Evolutionary conservation across 2,888 invertebrate genomes (phyloP).

Genomic region (Noctuana brunneofusca): DNA sequence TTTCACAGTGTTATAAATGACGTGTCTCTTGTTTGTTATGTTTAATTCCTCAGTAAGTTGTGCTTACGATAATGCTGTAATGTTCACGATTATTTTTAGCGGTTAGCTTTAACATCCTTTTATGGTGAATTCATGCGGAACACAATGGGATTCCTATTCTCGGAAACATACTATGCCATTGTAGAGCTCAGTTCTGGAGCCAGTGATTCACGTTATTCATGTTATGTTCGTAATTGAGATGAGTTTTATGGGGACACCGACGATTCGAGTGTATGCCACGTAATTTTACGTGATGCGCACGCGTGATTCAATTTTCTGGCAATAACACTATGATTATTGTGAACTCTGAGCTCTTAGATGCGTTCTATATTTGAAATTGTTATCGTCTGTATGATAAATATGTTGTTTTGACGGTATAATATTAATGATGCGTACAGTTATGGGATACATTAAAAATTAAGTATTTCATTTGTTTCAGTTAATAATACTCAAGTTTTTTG

Average conservation of each 20-base stretch:
- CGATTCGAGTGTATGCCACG: constrained; percentile 22
- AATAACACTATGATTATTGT: constrained; percentile 16
- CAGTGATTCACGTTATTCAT: constrained; percentile 56
- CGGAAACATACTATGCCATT: constrained; percentile 44
- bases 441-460: too few species aligned
- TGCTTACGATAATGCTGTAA: constrained; percentile 18
- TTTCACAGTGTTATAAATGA: neutral
- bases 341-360: constrained; percentile 12
- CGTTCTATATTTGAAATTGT: constrained; percentile 12
- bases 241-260: constrained; percentile 54
- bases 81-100: constrained; percentile 38
- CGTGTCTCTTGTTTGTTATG: constrained; percentile 12
- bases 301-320: constrained; percentile 27
- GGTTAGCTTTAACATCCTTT: constrained; percentile 39
- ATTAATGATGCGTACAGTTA: neutral
- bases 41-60: neutral
- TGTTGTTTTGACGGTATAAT: neutral
- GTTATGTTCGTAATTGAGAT: constrained; percentile 58
- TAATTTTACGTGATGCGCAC: constrained; percentile 24
- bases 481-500: too few species aligned
- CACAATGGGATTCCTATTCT: constrained; percentile 61
- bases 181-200: constrained; percentile 38
- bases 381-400: neutral
- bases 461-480: too few species aligned
- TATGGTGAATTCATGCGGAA: constrained; percentile 46